Conservation (phyloP, 2,888 invertebrate species). For the Dyspetes luteomarginatus region DNA sequence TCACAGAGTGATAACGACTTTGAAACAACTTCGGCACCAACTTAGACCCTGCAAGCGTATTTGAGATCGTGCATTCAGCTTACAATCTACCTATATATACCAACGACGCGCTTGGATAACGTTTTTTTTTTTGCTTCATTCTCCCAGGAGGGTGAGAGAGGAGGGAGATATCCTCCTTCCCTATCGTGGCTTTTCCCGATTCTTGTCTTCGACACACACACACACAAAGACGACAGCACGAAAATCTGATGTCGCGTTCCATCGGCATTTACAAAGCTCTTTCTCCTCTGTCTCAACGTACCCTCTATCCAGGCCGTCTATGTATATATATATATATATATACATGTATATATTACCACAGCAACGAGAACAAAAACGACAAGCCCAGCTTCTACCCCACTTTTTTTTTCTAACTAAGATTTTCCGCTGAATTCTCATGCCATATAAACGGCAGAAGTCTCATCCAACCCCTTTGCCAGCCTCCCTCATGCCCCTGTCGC, state of each 20-base stretch:
- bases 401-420: slow-evolving; percentile 32
- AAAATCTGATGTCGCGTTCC: slow-evolving; percentile 9
- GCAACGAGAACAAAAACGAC: slow-evolving; percentile 41
- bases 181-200: slow-evolving; percentile 44
- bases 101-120: slow-evolving; percentile 22
- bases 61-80: slow-evolving; percentile 23
- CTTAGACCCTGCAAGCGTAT: slow-evolving; percentile 42
- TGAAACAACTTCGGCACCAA: slow-evolving; percentile 61
- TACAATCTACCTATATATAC: slow-evolving; percentile 25
- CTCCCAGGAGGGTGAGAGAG: no score
- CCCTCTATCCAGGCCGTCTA: not conserved
- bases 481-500: slow-evolving; percentile 21
- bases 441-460: slow-evolving; percentile 62
- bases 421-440: slow-evolving; percentile 68
- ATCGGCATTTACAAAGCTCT: slow-evolving; percentile 41
- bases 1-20: slow-evolving; percentile 63
- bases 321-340: slow-evolving; percentile 1
- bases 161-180: no score
- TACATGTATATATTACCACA: slow-evolving; percentile 11
- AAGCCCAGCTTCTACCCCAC: slow-evolving; percentile 16
- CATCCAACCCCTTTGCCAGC: slow-evolving; percentile 19
- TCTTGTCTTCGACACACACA: slow-evolving; percentile 43
- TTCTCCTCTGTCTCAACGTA: not conserved
- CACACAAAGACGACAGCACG: slow-evolving; percentile 34
- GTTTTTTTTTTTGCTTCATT: not conserved